phyloP scores from a whole-genome alignment of 1,140 invertebrate species.

The Nasonia vitripennis region DNA sequence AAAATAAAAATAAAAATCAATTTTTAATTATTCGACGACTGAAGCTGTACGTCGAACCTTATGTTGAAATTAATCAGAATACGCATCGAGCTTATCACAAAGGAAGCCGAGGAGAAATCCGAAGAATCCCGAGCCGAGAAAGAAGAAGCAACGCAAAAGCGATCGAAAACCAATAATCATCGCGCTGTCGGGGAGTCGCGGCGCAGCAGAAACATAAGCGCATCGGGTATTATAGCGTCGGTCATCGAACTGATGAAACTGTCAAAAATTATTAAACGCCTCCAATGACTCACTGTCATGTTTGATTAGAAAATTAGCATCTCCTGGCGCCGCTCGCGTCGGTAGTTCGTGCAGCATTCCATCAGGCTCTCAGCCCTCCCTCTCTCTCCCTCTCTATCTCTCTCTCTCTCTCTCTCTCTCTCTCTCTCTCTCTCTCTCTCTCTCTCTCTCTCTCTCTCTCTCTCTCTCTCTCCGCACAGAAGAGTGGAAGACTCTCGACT shows the following conservation, averaged over 20 bases:
- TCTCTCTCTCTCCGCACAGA: neutral
- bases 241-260: constrained; percentile 50
- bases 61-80: too few relatives aligned
- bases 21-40: too few relatives aligned
- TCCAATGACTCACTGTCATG: constrained; percentile 44
- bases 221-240: neutral
- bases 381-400: too few relatives aligned
- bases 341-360: neutral
- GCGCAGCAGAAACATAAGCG: neutral
- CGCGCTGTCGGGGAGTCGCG: neutral
- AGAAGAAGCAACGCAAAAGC: neutral
- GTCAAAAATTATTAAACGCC: constrained; percentile 50
- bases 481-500: neutral
- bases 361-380: neutral
- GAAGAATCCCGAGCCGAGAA: neutral
- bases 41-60: too few relatives aligned
- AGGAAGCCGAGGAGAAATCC: neutral
- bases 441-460: too few relatives aligned
- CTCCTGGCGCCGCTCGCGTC: neutral
- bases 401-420: too few relatives aligned
- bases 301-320: constrained; percentile 50
- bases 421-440: too few relatives aligned
- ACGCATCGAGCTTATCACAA: neutral
- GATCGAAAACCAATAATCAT: constrained; percentile 12
- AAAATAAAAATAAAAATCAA: too few relatives aligned